These are phyloP conservation scores for Linyphia triangularis DNA, from an alignment of 2,888 invertebrate genomes.

Conservation along the genomic window DNA sequence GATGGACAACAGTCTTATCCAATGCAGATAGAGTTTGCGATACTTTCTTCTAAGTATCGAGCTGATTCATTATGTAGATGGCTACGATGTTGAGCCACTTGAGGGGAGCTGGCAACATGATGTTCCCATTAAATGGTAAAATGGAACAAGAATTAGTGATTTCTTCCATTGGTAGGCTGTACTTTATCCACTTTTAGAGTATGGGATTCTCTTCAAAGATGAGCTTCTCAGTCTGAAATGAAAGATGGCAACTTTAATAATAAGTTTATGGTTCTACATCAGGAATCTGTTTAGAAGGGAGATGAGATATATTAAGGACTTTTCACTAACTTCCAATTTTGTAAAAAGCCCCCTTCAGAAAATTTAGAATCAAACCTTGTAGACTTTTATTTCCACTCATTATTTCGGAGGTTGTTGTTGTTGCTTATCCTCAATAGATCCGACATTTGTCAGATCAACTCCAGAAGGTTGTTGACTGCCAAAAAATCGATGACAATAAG, in stretches of 20 bases:
- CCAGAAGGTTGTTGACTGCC: no score
- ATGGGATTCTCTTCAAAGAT: background rate
- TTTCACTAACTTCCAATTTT: no score
- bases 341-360: no score
- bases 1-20: conserved; percentile 25
- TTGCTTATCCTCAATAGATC: no score
- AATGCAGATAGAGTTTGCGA: conserved; percentile 3
- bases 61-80: conserved; percentile 73
- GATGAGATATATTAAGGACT: no score
- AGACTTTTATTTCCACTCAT: no score
- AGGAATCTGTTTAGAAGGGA: no score
- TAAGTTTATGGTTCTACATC: no score
- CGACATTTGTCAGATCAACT: no score
- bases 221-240: conserved; percentile 14
- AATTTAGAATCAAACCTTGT: no score
- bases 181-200: conserved; percentile 41
- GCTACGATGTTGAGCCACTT: conserved; percentile 59
- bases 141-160: conserved; percentile 15
- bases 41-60: conserved; percentile 60
- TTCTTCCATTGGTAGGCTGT: conserved; percentile 54
- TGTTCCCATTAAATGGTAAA: conserved; percentile 63
- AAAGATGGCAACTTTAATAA: background rate
- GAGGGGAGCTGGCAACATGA: conserved; percentile 60
- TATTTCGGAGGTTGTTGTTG: no score
- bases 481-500: no score